A percentile compares a stretch with the other conserved stretches of the same genome.
Conservation (phyloP, 1,140 invertebrate genomes). For the Drosophila azteca region DNA sequence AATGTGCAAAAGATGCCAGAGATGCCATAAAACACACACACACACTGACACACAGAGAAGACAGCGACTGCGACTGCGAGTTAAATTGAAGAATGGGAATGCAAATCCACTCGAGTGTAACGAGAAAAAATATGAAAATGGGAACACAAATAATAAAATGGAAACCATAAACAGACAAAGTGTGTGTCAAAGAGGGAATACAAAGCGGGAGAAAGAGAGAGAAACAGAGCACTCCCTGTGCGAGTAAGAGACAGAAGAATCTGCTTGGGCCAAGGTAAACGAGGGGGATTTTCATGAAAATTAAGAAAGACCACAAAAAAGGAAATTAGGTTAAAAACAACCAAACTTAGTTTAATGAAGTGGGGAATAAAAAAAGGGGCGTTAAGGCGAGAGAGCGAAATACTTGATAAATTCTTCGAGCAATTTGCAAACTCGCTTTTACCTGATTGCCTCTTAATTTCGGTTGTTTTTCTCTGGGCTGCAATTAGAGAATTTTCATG, state of each 20-base stretch:
- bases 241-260: too few relatives aligned
- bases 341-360: slow-evolving; percentile 27
- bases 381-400: too few relatives aligned
- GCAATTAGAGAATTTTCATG: too few relatives aligned
- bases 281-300: neutral
- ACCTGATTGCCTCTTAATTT: neutral
- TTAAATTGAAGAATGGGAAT: slow-evolving; percentile 25
- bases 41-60: neutral
- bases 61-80: slow-evolving; percentile 7
- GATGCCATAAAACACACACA: slow-evolving; percentile 32
- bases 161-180: slow-evolving; percentile 57
- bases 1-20: slow-evolving; percentile 41
- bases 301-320: neutral
- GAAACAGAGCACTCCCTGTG: too few relatives aligned
- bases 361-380: neutral
- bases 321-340: slow-evolving; percentile 1
- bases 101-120: slow-evolving; percentile 41
- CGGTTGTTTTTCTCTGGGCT: too few relatives aligned
- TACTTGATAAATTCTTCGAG: neutral
- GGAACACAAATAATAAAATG: slow-evolving; percentile 36
- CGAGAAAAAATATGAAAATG: slow-evolving; percentile 13
- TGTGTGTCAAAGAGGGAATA: slow-evolving; percentile 10
- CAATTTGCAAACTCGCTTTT: neutral
- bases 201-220: neutral
- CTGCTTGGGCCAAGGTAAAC: too few relatives aligned